Evolutionary conservation across 1,140 invertebrate genomes (phyloP).

Genomic region (Cotesia chilonis): DNA sequence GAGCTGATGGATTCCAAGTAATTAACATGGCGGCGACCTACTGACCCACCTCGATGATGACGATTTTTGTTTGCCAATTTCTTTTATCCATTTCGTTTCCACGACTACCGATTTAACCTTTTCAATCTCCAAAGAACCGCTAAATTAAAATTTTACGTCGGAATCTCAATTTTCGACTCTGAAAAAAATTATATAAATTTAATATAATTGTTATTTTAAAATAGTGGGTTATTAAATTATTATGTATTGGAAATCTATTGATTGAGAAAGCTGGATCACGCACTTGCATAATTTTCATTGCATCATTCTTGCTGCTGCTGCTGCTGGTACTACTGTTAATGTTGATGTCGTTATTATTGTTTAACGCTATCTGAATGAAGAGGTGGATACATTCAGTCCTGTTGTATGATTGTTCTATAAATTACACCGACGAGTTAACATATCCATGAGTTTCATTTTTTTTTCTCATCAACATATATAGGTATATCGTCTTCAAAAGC

Average conservation of each 20-base stretch:
- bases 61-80: slow-evolving; percentile 49
- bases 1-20: slow-evolving; percentile 54
- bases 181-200: not conserved
- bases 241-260: not conserved
- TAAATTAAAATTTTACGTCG: too few species aligned
- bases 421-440: not conserved
- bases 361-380: not conserved
- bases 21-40: slow-evolving; percentile 58
- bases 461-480: not conserved
- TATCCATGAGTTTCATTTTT: not conserved
- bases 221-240: not conserved
- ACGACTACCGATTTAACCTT: not conserved
- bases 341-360: not conserved
- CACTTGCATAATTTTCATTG: slow-evolving; percentile 8
- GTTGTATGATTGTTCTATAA: slow-evolving; percentile 1
- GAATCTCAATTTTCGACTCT: too few species aligned
- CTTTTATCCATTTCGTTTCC: slow-evolving; percentile 19
- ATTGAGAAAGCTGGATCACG: slow-evolving; percentile 7
- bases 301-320: not conserved
- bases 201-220: not conserved
- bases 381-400: slow-evolving; percentile 1
- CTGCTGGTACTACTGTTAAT: not conserved
- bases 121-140: too few species aligned
- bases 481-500: not conserved
- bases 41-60: slow-evolving; percentile 54